Conservation (phyloP, 2,113 vertebrate genomes). For the Serilophus lunatus region DNA sequence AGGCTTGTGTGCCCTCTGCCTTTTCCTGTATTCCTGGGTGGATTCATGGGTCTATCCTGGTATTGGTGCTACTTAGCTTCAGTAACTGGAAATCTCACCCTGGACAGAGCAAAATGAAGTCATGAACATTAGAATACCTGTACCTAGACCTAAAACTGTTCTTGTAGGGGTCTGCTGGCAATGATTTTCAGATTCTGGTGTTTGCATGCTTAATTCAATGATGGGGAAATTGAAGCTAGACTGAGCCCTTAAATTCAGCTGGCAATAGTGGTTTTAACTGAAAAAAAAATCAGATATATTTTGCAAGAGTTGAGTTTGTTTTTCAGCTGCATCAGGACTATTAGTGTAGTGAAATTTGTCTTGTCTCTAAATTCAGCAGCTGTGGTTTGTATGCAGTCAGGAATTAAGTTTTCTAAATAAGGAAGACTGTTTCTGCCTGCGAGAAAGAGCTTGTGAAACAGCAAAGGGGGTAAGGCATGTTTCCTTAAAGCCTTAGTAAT, state of each 20-base stretch:
- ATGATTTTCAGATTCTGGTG: not conserved
- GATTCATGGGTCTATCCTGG: not conserved
- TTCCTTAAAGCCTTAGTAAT: not conserved
- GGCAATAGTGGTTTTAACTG: not conserved
- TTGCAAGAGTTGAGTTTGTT: not conserved
- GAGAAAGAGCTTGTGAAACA: not conserved
- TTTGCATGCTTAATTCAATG: not conserved
- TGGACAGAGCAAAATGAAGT: not conserved
- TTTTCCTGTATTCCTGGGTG: not conserved
- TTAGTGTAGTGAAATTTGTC: not conserved
- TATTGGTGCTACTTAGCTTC: not conserved
- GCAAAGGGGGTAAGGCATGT: not conserved
- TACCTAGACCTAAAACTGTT: not conserved
- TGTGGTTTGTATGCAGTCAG: not conserved
- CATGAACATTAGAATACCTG: not conserved
- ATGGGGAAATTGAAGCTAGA: not conserved
- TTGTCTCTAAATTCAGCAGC: not conserved
- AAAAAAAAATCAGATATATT: not conserved
- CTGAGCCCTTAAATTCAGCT: not conserved
- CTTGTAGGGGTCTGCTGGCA: not conserved
- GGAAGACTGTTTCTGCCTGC: not conserved
- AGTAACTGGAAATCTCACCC: not conserved
- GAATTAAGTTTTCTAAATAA: not conserved
- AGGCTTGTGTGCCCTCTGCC: not conserved
- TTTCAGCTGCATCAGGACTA: not conserved